Conservation (phyloP, 2,888 invertebrate genomes). For the Scelioninae gen. 1 region DNA sequence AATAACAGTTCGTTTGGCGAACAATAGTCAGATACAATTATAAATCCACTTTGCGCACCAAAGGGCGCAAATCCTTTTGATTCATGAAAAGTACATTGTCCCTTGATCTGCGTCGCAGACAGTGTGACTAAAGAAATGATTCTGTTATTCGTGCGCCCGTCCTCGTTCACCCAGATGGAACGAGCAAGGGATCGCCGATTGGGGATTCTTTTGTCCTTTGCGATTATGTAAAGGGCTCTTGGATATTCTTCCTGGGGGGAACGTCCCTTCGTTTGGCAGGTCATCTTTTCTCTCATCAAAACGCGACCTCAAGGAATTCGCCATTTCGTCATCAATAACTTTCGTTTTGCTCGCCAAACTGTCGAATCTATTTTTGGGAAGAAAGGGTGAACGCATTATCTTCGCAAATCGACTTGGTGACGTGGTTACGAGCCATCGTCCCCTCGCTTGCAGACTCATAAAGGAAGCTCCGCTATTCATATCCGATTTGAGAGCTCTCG, state of each 20-base stretch:
- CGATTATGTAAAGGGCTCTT: conserved; percentile 36
- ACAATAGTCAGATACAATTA: conserved; percentile 43
- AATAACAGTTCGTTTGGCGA: conserved; percentile 15
- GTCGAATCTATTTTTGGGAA: conserved; percentile 48
- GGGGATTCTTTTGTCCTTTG: conserved; percentile 51
- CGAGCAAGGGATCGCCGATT: conserved; percentile 13
- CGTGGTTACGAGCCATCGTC: conserved; percentile 48
- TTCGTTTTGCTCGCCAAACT: conserved; percentile 68
- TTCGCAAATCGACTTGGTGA: conserved; percentile 77
- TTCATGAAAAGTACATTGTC: conserved; percentile 36
- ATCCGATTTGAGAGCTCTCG: conserved; percentile 65
- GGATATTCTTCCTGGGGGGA: conserved; percentile 35
- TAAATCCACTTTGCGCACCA: conserved; percentile 10
- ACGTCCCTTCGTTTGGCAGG: conserved; percentile 31
- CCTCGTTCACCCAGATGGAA: conserved; percentile 31
- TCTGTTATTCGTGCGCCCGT: conserved; percentile 29
- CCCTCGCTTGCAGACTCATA: conserved; percentile 63
- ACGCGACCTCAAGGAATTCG: conserved; percentile 51
- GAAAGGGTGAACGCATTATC: conserved; percentile 78
- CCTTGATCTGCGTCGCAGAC: conserved; percentile 2
- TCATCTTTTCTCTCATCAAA: conserved; percentile 48
- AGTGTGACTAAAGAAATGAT: conserved; percentile 36
- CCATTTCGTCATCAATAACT: conserved; percentile 76
- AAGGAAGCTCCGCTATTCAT: conserved; percentile 64
- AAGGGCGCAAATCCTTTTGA: conserved; percentile 30